Evolutionary conservation across 2,113 vertebrate species (phyloP).

Genomic region (Emydura subglobosa): DNA sequence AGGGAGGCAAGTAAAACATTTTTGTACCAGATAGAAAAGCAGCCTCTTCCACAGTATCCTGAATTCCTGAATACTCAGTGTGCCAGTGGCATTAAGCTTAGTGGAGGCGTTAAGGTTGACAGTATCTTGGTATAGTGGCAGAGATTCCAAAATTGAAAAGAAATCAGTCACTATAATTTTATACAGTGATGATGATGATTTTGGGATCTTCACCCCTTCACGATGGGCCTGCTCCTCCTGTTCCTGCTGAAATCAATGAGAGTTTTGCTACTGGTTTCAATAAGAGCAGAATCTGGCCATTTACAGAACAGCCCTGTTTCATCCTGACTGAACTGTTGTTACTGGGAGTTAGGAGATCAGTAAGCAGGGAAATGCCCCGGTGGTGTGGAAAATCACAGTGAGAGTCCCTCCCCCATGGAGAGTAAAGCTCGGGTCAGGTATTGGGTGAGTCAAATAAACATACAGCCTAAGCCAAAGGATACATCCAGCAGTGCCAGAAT

Average conservation of each 20-base stretch:
- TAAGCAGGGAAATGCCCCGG: neutral
- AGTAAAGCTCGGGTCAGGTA: neutral
- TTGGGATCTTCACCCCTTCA: neutral
- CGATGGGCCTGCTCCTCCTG: neutral
- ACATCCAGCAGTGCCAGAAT: constrained; percentile 74
- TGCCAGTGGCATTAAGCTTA: constrained; percentile 74
- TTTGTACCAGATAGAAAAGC: constrained; percentile 70
- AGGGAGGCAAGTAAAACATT: neutral
- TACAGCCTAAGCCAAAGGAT: constrained; percentile 64
- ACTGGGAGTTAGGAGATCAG: constrained; percentile 11
- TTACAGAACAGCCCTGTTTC: constrained; percentile 8
- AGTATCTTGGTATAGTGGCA: neutral
- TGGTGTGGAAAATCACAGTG: constrained; percentile 39
- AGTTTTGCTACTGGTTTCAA: constrained; percentile 25
- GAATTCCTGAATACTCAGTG: constrained; percentile 78
- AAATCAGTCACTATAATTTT: neutral
- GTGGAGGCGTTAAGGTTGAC: constrained; percentile 54
- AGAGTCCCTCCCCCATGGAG: neutral
- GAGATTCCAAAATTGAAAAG: neutral
- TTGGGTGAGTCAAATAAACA: neutral
- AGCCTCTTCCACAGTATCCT: constrained; percentile 73
- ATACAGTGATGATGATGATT: neutral
- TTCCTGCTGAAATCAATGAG: constrained; percentile 1
- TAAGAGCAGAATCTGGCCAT: neutral
- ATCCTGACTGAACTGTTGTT: constrained; percentile 27